phyloP scores from a whole-genome alignment of 2,113 vertebrate genomes.

The Pyrgilauda ruficollis region DNA sequence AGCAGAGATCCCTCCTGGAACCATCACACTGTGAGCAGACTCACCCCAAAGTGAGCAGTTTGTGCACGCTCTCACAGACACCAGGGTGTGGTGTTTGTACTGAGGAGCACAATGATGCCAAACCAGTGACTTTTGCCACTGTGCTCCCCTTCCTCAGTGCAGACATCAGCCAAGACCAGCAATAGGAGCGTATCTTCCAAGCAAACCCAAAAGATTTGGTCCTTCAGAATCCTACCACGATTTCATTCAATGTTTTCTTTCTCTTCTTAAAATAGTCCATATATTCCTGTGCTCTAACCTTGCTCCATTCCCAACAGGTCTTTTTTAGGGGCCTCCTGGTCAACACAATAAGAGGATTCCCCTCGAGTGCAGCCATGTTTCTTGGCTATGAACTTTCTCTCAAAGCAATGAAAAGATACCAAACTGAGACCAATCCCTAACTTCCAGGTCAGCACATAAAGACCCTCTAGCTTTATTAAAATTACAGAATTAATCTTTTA shows the following conservation, averaged over 20 bases:
- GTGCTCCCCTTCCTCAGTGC: fast-evolving
- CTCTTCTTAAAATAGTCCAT: neutral
- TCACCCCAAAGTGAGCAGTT: neutral
- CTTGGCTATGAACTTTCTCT: constrained; percentile 92
- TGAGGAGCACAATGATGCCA: fast-evolving
- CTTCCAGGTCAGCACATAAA: constrained; percentile 65
- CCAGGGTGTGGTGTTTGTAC: neutral
- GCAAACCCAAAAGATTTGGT: neutral
- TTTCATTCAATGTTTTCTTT: neutral
- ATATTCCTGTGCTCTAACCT: constrained; percentile 1
- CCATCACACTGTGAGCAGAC: neutral
- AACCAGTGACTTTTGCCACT: neutral
- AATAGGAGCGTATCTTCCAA: neutral
- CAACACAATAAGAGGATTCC: constrained; percentile 91
- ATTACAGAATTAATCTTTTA: neutral
- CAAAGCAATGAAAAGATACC: constrained; percentile 79
- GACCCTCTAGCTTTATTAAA: neutral
- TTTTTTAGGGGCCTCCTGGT: constrained; percentile 90
- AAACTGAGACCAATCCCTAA: constrained; percentile 67
- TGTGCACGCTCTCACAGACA: neutral
- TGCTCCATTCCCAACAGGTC: constrained; percentile 77
- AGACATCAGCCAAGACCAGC: neutral
- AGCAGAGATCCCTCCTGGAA: neutral
- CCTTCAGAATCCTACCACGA: neutral
- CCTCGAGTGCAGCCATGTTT: constrained; percentile 93